Percentiles rank a stretch among this genome's conserved stretches.
phyloP scores from a whole-genome alignment of 2,113 vertebrate species.

The Chamaetylas fuelleborni region DNA sequence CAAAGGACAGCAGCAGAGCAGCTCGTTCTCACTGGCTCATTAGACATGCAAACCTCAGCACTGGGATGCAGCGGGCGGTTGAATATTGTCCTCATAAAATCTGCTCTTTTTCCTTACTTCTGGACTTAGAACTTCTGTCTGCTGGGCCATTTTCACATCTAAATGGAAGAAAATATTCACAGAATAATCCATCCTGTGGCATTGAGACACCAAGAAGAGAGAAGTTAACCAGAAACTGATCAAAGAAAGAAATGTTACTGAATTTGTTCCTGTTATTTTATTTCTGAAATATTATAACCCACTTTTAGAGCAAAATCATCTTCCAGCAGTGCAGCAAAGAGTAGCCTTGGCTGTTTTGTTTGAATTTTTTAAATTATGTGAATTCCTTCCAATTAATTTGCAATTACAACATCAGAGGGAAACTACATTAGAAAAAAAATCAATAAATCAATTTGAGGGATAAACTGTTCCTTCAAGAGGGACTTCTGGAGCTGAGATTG shows the following conservation, averaged over 20 bases:
- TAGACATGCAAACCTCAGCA: background rate
- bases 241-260: background rate
- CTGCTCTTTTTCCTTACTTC: background rate
- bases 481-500: background rate
- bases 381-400: background rate
- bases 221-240: background rate
- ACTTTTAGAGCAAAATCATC: background rate
- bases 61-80: background rate
- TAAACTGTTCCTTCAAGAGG: background rate
- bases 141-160: background rate
- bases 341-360: background rate
- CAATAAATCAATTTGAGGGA: background rate
- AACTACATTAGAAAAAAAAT: background rate
- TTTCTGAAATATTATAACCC: background rate
- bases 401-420: background rate
- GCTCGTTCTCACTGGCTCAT: constrained; percentile 27
- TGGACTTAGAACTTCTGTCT: background rate
- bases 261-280: background rate
- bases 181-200: background rate
- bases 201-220: background rate
- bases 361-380: background rate
- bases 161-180: background rate
- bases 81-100: constrained; percentile 6
- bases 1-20: constrained; percentile 13
- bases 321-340: background rate